These are phyloP conservation scores for Corynorhinus townsendii DNA, from an alignment of 2,113 vertebrate genomes.

Conservation along the genomic window DNA sequence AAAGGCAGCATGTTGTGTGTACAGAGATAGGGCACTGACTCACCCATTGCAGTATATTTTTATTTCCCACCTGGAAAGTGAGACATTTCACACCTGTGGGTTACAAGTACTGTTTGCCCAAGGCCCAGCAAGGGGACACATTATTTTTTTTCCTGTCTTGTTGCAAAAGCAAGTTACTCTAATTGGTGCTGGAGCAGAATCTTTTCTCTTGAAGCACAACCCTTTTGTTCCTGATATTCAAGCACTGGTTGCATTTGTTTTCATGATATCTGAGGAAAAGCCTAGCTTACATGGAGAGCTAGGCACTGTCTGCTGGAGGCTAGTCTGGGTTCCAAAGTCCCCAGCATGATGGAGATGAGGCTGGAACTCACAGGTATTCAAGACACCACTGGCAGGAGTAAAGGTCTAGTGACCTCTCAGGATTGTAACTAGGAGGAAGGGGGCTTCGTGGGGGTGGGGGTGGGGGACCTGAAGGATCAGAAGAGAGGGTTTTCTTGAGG, in stretches of 20 bases:
- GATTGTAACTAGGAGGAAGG: no score
- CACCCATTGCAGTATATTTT: background rate
- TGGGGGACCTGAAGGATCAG: background rate
- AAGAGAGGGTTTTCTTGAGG: background rate
- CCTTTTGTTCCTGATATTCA: background rate
- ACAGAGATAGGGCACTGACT: background rate
- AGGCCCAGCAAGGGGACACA: background rate
- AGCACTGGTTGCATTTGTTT: no score
- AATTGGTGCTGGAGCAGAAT: background rate
- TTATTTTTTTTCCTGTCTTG: background rate
- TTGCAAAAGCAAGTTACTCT: background rate
- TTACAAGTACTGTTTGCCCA: background rate
- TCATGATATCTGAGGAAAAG: background rate
- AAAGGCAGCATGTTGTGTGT: background rate
- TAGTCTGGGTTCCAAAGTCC: background rate
- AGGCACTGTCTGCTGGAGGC: background rate
- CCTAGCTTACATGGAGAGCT: background rate
- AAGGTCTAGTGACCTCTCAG: accelerated
- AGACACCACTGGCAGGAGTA: accelerated
- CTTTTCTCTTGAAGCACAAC: background rate
- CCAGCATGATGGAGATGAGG: accelerated
- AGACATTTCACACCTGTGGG: background rate
- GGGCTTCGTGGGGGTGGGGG: no score
- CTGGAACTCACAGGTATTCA: background rate
- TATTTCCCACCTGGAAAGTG: background rate